These are phyloP conservation scores for Macrophya alboannulata DNA, from an alignment of 2,888 invertebrate species.

Conservation along the genomic window DNA sequence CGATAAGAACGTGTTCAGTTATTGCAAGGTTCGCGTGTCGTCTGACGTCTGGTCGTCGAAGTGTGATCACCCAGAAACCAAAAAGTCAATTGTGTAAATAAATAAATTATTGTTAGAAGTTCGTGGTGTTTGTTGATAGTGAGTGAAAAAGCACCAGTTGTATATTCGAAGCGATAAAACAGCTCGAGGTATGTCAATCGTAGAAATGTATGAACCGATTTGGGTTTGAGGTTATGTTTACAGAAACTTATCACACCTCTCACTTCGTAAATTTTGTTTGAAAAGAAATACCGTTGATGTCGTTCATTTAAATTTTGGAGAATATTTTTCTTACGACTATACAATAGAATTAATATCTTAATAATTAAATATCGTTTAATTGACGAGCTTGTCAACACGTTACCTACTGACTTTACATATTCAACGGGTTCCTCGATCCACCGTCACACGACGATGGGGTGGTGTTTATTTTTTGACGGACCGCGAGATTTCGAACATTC, in stretches of 20 bases:
- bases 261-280: not conserved
- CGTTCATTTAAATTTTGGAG: not conserved
- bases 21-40: not conserved
- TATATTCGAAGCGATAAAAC: not conserved
- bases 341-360: not conserved
- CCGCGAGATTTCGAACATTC: not conserved
- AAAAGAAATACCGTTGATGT: not conserved
- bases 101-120: not conserved
- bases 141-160: not conserved
- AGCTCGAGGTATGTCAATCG: not conserved
- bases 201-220: not conserved
- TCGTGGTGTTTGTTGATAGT: not conserved
- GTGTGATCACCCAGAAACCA: not conserved
- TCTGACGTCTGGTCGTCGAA: not conserved
- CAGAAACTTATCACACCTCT: not conserved
- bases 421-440: not conserved
- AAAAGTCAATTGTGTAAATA: not conserved
- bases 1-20: not conserved
- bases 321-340: not conserved
- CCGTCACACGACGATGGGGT: not conserved
- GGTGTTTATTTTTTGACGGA: not conserved
- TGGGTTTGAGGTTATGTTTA: slow-evolving; percentile 19
- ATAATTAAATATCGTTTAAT: not conserved
- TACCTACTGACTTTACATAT: not conserved
- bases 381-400: not conserved